Conservation (phyloP, 2,113 vertebrate species). For the Hiodon tergisus region DNA sequence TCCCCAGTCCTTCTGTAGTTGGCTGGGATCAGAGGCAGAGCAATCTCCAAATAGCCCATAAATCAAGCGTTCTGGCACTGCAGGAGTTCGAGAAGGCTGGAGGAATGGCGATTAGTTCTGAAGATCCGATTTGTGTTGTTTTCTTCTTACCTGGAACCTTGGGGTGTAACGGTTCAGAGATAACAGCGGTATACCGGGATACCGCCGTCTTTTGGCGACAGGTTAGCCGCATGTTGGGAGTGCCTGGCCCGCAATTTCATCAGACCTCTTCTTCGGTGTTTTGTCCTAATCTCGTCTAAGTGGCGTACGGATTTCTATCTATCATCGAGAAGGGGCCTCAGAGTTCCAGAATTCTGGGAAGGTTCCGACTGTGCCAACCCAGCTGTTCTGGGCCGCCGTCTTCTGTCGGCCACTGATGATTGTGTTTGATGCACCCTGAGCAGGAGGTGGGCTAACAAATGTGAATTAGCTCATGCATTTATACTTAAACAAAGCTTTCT, state of each 20-base stretch:
- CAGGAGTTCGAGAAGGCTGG: constrained; percentile 38
- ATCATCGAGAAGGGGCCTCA: neutral
- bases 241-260: neutral
- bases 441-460: neutral
- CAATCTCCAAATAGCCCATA: constrained; percentile 54
- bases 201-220: neutral
- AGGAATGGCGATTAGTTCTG: constrained; percentile 51
- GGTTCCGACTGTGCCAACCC: neutral
- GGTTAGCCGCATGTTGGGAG: neutral
- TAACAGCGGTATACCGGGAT: neutral
- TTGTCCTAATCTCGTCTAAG: neutral
- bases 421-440: neutral
- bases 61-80: constrained; percentile 43
- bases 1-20: neutral
- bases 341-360: neutral
- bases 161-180: neutral
- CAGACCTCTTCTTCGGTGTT: neutral
- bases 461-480: constrained; percentile 6
- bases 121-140: constrained; percentile 31
- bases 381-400: neutral
- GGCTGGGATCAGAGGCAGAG: constrained; percentile 34
- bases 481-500: constrained; percentile 1
- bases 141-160: neutral
- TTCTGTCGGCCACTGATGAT: neutral
- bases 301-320: neutral